Percentiles rank a stretch among this genome's conserved stretches.
Evolutionary conservation across 2,888 invertebrate genomes (phyloP).

Genomic region (Spisula solida): DNA sequence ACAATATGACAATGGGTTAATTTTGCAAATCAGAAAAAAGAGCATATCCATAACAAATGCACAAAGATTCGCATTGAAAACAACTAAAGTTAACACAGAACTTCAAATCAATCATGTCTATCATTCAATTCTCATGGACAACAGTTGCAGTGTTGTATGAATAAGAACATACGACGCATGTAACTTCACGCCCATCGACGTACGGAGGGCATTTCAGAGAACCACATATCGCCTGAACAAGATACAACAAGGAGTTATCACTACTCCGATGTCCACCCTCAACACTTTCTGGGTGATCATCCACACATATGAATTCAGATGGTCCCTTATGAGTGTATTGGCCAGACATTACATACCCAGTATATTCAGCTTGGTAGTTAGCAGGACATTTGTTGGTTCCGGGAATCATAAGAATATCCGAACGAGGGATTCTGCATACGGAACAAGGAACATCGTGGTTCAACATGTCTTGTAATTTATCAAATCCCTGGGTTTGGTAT

Average conservation of each 20-base stretch:
- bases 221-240: neutral
- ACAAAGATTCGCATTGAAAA: too few relatives aligned
- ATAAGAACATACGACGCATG: neutral
- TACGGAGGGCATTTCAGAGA: neutral
- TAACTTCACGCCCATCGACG: neutral
- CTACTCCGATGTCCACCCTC: neutral
- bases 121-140: neutral
- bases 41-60: too few relatives aligned
- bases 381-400: neutral
- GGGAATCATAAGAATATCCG: neutral
- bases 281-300: neutral
- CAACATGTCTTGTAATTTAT: neutral
- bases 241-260: neutral
- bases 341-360: neutral
- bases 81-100: too few relatives aligned
- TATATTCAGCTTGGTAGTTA: neutral
- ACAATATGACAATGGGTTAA: too few relatives aligned
- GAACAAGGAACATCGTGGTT: slow-evolving; percentile 12
- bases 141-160: neutral
- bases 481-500: neutral
- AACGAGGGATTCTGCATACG: neutral
- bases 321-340: neutral
- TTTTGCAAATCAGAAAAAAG: too few relatives aligned
- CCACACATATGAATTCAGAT: neutral
- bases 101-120: too few relatives aligned